phyloP scores from a whole-genome alignment of 1,140 invertebrate genomes.

The Trissolcus basalis region DNA sequence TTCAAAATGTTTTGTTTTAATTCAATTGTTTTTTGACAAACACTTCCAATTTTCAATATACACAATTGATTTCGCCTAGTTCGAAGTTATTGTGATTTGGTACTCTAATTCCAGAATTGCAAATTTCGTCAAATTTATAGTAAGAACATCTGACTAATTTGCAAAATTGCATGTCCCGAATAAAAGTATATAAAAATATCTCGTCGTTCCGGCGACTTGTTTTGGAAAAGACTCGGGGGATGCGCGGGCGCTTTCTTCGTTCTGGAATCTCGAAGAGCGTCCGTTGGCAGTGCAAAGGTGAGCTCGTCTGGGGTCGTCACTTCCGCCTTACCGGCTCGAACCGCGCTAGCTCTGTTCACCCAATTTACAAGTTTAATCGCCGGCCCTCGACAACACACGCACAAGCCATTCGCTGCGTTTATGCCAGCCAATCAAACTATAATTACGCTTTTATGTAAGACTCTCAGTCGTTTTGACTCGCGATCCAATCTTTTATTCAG shows the following conservation, averaged over 20 bases:
- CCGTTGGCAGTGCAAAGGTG: slow-evolving; percentile 74
- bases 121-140: too few relatives aligned
- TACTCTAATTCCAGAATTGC: too few relatives aligned
- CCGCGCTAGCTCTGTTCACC: slow-evolving; percentile 70
- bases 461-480: slow-evolving; percentile 15
- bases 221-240: slow-evolving; percentile 66
- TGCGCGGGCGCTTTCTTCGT: slow-evolving; percentile 67
- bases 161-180: too few relatives aligned
- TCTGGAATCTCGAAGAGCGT: slow-evolving; percentile 65
- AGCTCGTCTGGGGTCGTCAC: slow-evolving; percentile 72
- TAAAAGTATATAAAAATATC: too few relatives aligned
- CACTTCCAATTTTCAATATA: too few relatives aligned
- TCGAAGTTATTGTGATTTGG: too few relatives aligned
- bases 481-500: slow-evolving; percentile 42
- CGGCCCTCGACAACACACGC: slow-evolving; percentile 58
- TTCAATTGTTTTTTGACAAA: too few relatives aligned
- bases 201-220: too few relatives aligned
- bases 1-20: too few relatives aligned
- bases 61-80: too few relatives aligned
- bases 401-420: slow-evolving; percentile 41
- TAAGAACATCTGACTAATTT: too few relatives aligned
- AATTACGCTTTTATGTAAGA: slow-evolving; percentile 48
- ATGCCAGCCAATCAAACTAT: slow-evolving; percentile 46
- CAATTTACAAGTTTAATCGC: slow-evolving; percentile 77
- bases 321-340: slow-evolving; percentile 74